Evolutionary conservation across 1,140 invertebrate genomes (phyloP).

Genomic region (Schmidtea mediterranea): DNA sequence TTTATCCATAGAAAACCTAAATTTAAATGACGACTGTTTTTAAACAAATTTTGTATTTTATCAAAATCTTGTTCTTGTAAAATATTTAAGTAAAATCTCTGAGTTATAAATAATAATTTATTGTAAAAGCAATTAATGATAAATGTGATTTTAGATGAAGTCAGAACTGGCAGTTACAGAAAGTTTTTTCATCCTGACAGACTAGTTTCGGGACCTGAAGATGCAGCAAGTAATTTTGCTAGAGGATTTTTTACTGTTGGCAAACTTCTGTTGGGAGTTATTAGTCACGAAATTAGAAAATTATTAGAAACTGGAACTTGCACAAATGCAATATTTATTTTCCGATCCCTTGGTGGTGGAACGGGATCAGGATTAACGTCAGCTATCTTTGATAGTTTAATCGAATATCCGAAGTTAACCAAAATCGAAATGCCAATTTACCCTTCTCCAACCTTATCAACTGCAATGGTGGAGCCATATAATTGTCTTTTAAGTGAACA

Average conservation of each 20-base stretch:
- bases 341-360: constrained; percentile 31
- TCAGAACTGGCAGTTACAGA: constrained; percentile 13
- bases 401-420: constrained; percentile 45
- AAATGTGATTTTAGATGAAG: constrained; percentile 6
- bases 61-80: no score
- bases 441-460: constrained; percentile 10
- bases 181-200: constrained; percentile 22
- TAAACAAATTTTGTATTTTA: no score
- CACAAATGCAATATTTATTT: no score
- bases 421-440: constrained; percentile 14
- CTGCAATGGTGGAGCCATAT: constrained; percentile 17
- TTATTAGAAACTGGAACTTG: background rate
- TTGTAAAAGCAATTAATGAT: no score
- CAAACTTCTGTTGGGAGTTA: constrained; percentile 27
- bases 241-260: constrained; percentile 33
- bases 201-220: constrained; percentile 17
- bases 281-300: constrained; percentile 8
- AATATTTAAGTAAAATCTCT: no score
- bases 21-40: no score
- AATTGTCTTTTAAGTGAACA: constrained; percentile 14
- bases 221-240: constrained; percentile 12
- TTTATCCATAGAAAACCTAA: no score
- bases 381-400: constrained; percentile 51
- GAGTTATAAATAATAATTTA: no score
- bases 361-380: constrained; percentile 58